Conservation (phyloP, 2,888 invertebrate genomes). For the Dorcus hopei region DNA sequence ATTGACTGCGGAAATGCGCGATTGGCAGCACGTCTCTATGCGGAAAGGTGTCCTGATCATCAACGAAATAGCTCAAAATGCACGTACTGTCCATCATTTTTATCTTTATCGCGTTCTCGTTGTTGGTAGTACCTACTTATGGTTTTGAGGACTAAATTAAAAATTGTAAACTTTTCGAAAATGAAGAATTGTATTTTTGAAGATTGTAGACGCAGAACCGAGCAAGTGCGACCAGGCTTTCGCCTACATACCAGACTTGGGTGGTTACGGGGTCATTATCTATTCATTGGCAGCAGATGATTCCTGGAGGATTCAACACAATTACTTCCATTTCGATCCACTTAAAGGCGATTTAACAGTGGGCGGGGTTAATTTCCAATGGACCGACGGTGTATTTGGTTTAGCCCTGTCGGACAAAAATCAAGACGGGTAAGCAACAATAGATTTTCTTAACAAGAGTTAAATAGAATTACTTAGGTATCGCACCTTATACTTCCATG, state of each 20-base stretch:
- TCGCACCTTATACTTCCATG: conserved; percentile 77
- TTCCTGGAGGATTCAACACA: conserved; percentile 77
- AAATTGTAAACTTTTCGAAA: too few relatives aligned
- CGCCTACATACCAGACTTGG: conserved; percentile 76
- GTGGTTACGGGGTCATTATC: conserved; percentile 72
- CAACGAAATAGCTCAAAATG: too few relatives aligned
- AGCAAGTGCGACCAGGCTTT: conserved; percentile 71
- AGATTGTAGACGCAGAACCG: conserved; percentile 69
- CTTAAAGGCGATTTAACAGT: conserved; percentile 72
- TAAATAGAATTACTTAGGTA: conserved; percentile 44
- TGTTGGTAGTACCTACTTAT: too few relatives aligned
- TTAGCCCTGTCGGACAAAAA: conserved; percentile 59
- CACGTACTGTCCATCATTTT: too few relatives aligned
- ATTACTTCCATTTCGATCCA: conserved; percentile 82
- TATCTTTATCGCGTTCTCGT: too few relatives aligned
- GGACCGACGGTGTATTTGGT: conserved; percentile 81
- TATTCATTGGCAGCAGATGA: conserved; percentile 71
- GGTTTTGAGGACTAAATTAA: too few relatives aligned
- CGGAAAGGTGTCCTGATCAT: too few relatives aligned
- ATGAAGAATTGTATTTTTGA: conserved; percentile 27
- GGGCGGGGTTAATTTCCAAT: conserved; percentile 77
- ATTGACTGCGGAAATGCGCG: too few relatives aligned
- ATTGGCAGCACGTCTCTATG: too few relatives aligned
- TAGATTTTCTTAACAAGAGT: neutral
- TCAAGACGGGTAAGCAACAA: conserved; percentile 52